These are phyloP conservation scores for Holacanthus passer DNA, from an alignment of 2,113 vertebrate genomes.

Conservation along the genomic window DNA sequence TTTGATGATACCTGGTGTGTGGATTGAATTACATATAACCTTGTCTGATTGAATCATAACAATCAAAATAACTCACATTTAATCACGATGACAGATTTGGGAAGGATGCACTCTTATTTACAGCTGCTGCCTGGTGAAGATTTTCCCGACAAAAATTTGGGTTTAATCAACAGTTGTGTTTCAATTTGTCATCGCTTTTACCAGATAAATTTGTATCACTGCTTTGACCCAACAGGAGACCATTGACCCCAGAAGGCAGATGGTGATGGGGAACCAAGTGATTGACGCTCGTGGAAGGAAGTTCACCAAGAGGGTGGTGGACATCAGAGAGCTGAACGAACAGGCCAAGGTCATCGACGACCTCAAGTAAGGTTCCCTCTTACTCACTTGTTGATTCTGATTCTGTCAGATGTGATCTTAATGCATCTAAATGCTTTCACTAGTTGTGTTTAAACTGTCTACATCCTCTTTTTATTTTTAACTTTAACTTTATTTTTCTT, in stretches of 20 bases:
- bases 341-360: slow-evolving; percentile 99
- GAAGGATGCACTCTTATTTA: background rate
- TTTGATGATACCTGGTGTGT: slow-evolving; percentile 52
- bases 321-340: slow-evolving; percentile 97
- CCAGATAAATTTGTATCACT: slow-evolving; percentile 3
- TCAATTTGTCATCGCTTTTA: background rate
- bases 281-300: slow-evolving; percentile 91
- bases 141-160: background rate
- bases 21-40: slow-evolving; percentile 1
- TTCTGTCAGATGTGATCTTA: too few relatives aligned
- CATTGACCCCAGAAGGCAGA: slow-evolving; percentile 89
- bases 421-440: background rate
- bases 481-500: too few relatives aligned
- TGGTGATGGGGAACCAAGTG: slow-evolving; percentile 83
- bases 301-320: slow-evolving; percentile 93
- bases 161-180: background rate
- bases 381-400: background rate
- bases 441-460: background rate
- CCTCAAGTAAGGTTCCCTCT: slow-evolving; percentile 89
- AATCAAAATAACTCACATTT: background rate
- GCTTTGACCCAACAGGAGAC: slow-evolving; percentile 85
- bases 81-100: slow-evolving; percentile 38
- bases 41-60: slow-evolving; percentile 25
- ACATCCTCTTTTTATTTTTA: background rate
- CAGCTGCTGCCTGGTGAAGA: slow-evolving; percentile 13